Evolutionary conservation across 1,140 invertebrate species (phyloP), one percentile per base, ranked within the genome.

Genomic region (Cyclina sinensis): DNA sequence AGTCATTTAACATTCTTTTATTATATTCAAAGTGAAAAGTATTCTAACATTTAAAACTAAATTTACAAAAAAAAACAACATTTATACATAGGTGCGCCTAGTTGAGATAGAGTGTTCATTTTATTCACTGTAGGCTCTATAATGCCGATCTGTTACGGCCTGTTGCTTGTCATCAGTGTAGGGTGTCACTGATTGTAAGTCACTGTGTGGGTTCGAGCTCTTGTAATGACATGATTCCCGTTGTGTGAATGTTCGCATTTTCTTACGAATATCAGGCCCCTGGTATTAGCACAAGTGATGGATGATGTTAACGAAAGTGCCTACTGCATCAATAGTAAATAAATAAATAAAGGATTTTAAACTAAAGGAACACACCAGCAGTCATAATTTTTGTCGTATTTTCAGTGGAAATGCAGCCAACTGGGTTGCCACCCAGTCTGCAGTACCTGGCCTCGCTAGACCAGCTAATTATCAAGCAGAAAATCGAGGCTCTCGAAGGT

Each of bases 401-500:
- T 79, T 24, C 74, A 79, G 74, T 84, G 82, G 59, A 70, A 24
- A 14, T 84, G 82, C 16, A 27, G 16, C 12, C 18, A 37, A 27
- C 54, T 0, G 39, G 39, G 2, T 59, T 83, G 21, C 65, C 82
- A 21, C 21, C 65, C 14, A 46, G 82, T 32, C 14, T 84, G 12
- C 62, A 84, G 43, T 84, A 74, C 32, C 65, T 84, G 62, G 46
- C 62, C 1, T n/a, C 32, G 14, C 37, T 84, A 1, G 82, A 84
- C 82, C 39, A 84, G 39, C 24, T 84, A n/a, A 46, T 73, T 46
- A 73, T 84, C 39, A 48, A 0, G 54, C 82, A 84, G 62, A 84
- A 84, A n/a, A 70, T 73, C 12, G 65, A 84, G 30, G 21, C 65
- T 27, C 65, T 84, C 57, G 82, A 84, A 54, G 37, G 82, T 84